Evolutionary conservation across 2,797 vertebrate species (phyloP).

Genomic region (Vireo griseus): DNA sequence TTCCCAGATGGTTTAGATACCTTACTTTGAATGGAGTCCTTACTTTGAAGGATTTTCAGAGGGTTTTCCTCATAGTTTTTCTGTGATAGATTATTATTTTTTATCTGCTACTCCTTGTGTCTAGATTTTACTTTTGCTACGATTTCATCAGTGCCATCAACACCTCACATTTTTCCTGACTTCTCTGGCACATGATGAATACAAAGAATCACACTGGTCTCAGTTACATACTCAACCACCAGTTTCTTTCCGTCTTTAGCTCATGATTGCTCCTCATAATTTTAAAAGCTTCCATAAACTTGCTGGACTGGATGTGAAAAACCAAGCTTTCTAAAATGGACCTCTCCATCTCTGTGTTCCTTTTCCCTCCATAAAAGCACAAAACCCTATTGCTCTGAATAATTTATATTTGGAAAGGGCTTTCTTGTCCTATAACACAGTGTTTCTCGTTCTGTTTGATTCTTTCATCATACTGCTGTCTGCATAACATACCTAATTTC

Average conservation of each 20-base stretch:
- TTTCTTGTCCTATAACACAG: background rate
- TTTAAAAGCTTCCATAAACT: slow-evolving; percentile 23
- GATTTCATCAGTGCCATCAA: background rate
- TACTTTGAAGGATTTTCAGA: background rate
- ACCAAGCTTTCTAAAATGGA: background rate
- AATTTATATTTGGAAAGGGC: background rate
- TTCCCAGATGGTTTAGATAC: background rate
- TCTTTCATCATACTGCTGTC: background rate
- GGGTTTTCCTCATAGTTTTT: background rate
- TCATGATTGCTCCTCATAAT: slow-evolving; percentile 9
- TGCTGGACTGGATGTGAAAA: background rate
- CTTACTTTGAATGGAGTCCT: background rate
- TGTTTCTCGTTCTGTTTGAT: background rate
- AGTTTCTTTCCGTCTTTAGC: background rate
- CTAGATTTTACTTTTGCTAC: background rate
- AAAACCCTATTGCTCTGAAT: background rate
- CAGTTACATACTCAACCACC: background rate
- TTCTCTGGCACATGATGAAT: background rate
- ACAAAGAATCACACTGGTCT: background rate
- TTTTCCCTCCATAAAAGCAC: background rate
- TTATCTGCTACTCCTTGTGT: background rate
- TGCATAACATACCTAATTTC: background rate
- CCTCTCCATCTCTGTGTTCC: background rate
- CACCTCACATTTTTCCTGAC: background rate
- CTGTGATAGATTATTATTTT: background rate